Evolutionary conservation across 1,140 invertebrate species (phyloP), one percentile per base, ranked within the genome.

Genomic region (Drosophila azteca): DNA sequence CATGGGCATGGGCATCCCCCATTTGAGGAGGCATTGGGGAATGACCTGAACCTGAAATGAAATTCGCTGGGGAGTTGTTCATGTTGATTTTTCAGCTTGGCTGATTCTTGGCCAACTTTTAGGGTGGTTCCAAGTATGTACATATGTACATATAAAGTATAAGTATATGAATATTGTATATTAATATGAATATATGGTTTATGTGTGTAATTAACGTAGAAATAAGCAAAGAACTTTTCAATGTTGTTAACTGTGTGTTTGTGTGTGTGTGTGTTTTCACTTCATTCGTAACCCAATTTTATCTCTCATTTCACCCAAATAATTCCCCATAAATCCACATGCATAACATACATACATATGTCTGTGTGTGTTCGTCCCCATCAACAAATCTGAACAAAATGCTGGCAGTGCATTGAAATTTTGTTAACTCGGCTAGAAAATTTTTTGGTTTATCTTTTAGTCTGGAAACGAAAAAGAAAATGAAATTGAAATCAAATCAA

Each of bases 41-140:
- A 54, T 69, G 53, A 79, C 57, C 67, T 80, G 45, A 60, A 79
- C 57, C 66, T 76, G 43, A 60, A 71, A 71, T 65, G 31, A 45
- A 49, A 78, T 66, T 81, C 54, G 29, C 43, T 15, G 7, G 66
- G 63, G 54, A 55, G 45, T 62, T 49, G 39, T 24, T 69, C 66
- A 69, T 73, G 71, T 74, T 74, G 59, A 52, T 73, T 55, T 79
- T 79, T 62, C 69, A 78, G 65, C 80, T 74, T 78, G 69, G 60
- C 70, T 74, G 71, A 52, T 52, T 74, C 39, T 57, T 64, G 60
- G 52, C 70, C 41, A 62, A 26, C 50, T 61, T 62, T 41, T 48
- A 44, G 67, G 67, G 67, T 72, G 35, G 31, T 8, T 31, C 31
- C 8, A 8, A 31, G 31, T 31, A 31, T 8, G 9, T 6, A 20